Percentiles rank a stretch among this genome's conserved stretches.
Conservation (phyloP, 2,888 invertebrate species). For the Idaea aversata region DNA sequence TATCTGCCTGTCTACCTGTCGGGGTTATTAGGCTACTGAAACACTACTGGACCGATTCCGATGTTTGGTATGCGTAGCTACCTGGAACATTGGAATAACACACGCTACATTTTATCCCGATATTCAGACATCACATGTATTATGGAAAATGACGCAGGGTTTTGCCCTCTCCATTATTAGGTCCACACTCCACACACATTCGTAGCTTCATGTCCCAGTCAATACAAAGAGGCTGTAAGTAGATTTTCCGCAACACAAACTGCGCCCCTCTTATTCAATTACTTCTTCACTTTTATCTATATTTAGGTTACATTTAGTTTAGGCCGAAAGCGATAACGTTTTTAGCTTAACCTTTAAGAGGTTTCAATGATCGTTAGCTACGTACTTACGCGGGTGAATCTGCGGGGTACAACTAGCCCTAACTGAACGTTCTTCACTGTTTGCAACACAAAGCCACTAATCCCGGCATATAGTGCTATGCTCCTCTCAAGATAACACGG, state of each 20-base stretch:
- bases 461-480: too few relatives aligned
- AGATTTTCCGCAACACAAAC: constrained; percentile 62
- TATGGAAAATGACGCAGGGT: not conserved
- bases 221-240: constrained; percentile 73
- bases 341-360: constrained; percentile 8
- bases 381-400: too few relatives aligned
- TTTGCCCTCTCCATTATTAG: constrained; percentile 5
- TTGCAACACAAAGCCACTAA: too few relatives aligned
- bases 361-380: too few relatives aligned
- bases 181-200: not conserved
- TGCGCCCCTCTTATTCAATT: constrained; percentile 60
- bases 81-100: not conserved
- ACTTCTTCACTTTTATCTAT: constrained; percentile 34
- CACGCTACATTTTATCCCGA: too few relatives aligned
- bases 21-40: too few relatives aligned
- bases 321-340: not conserved
- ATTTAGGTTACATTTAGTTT: not conserved
- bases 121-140: too few relatives aligned
- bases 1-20: too few relatives aligned
- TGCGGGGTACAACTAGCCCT: too few relatives aligned
- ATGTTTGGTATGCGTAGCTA: not conserved
- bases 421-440: too few relatives aligned
- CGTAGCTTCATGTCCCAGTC: constrained; percentile 51
- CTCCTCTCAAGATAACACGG: too few relatives aligned
- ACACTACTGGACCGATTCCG: not conserved